Evolutionary conservation across 2,113 vertebrate genomes (phyloP), one percentile per base, ranked within the genome.

Genomic region (Sclerurus mexicanus): DNA sequence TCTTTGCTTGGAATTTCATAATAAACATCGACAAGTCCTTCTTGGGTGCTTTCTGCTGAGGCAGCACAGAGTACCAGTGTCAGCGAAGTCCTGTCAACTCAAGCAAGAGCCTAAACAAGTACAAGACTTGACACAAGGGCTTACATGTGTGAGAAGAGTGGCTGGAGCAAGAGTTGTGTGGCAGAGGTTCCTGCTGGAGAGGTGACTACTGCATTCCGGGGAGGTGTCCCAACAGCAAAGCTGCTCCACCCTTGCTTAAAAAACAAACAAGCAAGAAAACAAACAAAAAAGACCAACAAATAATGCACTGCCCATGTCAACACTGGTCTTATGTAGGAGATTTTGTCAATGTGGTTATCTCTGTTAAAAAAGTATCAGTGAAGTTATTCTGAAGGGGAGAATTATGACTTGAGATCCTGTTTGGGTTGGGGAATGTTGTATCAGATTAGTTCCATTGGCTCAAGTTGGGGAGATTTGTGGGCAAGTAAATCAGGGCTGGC

Each of bases 1-100:
- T 60, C 12, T 50, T 95, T 31, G 15, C 86, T 76, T 90, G 59
- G 50, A 83, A 64, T 92, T 86, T 76, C 33, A 9, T 94, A 93
- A 91, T 84, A 69, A 86, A 84, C 67, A 84, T 93, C 90, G 95
- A 91, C 91, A 93, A 31, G 33, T 53, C 88, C 60, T 76, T 87
- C 58, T 72, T 72, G 64, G 44, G 40, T 60, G 22, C 78, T 71
- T 93, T 94, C 60, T 93, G 46, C 80, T 64, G 90, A 89, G 55
- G 46, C 50, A 82, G 73, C 85, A 28, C 28, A 24, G 56, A 87
- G 42, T 44, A 80, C 35, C 62, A 33, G 62, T 47, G 68, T 95
- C 80, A 97, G 80, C 71, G 86, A 75, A 89, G 60, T 42, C 82
- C 69, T 78, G 76, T 75, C 73, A 74, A 18, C 60, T 69, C 72